Evolutionary conservation across 1,140 invertebrate species (phyloP), one percentile per base, ranked within the genome.

Genomic region (Diplogasteroides magnus): DNA sequence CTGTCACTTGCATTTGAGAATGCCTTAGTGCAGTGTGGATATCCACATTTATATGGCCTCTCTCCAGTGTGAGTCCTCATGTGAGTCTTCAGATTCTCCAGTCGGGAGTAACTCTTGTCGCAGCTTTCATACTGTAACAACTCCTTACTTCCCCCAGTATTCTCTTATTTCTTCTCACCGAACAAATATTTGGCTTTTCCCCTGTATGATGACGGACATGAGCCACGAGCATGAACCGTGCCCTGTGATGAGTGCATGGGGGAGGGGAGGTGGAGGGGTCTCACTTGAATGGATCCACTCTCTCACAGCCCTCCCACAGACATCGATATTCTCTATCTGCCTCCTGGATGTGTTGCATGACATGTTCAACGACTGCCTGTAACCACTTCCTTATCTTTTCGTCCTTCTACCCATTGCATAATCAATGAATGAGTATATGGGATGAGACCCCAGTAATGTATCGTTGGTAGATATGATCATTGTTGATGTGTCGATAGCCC

Each of bases 231-330:
- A 98, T 99, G 83, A 98, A 99, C 78, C 97, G 93, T 0, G 96
- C 95, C 84, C 97, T 97, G 82, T 98, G 98, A 0, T 95, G 94
- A n/a, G n/a, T n/a, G n/a, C n/a, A n/a, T n/a, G n/a, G n/a, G n/a
- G n/a, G n/a, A n/a, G n/a, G n/a, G n/a, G n/a, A n/a, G n/a, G n/a
- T n/a, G n/a, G n/a, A n/a, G n/a, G n/a, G n/a, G n/a, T n/a, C n/a
- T n/a, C n/a, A n/a, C n/a, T n/a, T n/a, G n/a, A n/a, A n/a, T n/a
- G n/a, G n/a, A n/a, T n/a, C n/a, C n/a, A n/a, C 59, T 0, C 68
- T 23, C 37, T 69, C 68, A 31, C 68, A 69, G 32, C 68, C 68
- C 28, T 69, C 48, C 68, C 68, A 69, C 2, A 61, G 55, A 28
- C 61, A 62, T 25, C 64, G 59, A 19, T 56, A 32, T 37, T 69